phyloP scores from a whole-genome alignment of 2,797 vertebrate species.

The Nyctibius grandis region DNA sequence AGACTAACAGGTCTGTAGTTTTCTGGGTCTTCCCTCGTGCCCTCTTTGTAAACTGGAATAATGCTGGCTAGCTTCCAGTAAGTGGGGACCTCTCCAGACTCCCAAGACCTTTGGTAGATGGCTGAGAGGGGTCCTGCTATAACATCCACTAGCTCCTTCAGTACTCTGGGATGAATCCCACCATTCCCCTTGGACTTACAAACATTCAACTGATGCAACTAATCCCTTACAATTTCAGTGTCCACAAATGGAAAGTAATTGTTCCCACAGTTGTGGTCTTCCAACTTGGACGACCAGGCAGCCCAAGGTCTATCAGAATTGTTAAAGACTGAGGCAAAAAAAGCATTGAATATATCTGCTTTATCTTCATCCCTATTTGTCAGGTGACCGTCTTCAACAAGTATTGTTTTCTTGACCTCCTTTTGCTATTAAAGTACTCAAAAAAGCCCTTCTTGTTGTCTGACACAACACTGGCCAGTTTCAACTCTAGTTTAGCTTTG shows the following conservation, averaged over 20 bases:
- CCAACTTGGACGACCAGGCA: background rate
- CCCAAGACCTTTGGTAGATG: no score
- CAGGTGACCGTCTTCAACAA: background rate
- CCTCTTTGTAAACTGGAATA: no score
- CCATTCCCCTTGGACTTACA: background rate
- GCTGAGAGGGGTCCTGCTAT: no score
- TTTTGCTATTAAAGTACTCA: background rate
- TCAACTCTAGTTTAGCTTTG: background rate
- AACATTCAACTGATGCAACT: background rate
- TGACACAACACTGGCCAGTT: no score
- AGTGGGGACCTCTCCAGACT: no score
- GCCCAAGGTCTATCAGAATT: background rate
- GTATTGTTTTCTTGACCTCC: background rate
- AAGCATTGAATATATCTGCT: background rate
- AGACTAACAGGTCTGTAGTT: background rate
- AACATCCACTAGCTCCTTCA: background rate
- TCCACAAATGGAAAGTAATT: background rate
- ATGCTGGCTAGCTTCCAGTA: no score
- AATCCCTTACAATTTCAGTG: background rate
- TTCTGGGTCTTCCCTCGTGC: background rate
- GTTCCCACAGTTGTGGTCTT: no score
- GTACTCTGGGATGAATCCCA: background rate
- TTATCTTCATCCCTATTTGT: background rate
- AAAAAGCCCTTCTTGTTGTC: background rate
- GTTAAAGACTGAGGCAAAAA: background rate